Percentiles rank a stretch among this genome's conserved stretches.
Conservation (phyloP, 2,113 vertebrate genomes). For the Hiodon alosoides region DNA sequence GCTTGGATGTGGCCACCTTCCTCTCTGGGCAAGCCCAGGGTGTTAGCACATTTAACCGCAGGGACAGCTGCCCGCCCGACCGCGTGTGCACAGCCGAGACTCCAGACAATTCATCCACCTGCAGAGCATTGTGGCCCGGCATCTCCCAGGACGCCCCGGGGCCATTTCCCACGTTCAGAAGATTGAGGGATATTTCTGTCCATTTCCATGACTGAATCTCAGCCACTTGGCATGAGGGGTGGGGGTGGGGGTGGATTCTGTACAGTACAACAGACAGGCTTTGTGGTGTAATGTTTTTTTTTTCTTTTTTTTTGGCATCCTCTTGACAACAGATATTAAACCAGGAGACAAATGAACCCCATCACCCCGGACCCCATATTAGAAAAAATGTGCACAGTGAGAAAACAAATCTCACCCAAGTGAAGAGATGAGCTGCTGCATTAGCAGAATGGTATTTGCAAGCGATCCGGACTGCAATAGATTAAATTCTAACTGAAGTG, state of each 20-base stretch:
- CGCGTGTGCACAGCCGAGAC: not conserved
- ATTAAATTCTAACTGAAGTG: not conserved
- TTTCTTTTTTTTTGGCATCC: no score
- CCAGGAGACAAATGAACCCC: not conserved
- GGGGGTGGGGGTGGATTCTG: not conserved
- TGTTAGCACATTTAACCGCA: not conserved
- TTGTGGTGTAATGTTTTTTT: not conserved
- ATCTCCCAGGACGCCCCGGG: not conserved
- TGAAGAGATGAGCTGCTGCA: not conserved
- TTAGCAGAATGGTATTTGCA: not conserved
- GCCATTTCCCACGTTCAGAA: not conserved
- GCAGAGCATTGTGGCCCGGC: constrained; percentile 10
- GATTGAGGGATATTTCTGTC: not conserved
- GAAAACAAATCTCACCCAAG: constrained; percentile 4
- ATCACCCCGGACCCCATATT: not conserved
- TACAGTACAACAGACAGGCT: not conserved
- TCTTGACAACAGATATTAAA: not conserved
- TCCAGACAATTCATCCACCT: not conserved
- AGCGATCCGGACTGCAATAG: not conserved
- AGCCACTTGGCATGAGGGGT: no score
- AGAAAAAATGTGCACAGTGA: not conserved
- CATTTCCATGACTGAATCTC: not conserved
- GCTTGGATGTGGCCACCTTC: not conserved
- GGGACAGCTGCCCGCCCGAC: constrained; percentile 3
- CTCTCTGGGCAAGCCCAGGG: not conserved